Conservation (phyloP, 2,888 invertebrate genomes). For the Cinara cedri region DNA sequence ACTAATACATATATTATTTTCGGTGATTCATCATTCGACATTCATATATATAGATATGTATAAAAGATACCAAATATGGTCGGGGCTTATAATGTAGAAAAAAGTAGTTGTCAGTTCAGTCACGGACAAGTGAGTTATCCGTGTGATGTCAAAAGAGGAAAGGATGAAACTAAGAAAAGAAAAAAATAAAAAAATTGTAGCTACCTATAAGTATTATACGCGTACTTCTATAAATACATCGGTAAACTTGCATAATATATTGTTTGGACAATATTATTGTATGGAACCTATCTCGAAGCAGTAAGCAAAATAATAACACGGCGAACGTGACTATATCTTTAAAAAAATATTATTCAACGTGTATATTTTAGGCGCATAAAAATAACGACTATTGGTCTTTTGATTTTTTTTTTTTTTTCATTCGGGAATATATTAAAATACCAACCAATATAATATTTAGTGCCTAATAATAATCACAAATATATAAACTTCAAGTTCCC, state of each 20-base stretch:
- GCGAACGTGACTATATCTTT: slow-evolving; percentile 19
- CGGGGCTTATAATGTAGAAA: slow-evolving; percentile 18
- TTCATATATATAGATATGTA: no score
- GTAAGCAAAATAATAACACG: slow-evolving; percentile 16
- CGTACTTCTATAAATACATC: slow-evolving; percentile 6
- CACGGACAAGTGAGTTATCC: slow-evolving; percentile 37
- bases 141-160: not conserved
- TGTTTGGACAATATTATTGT: slow-evolving; percentile 14
- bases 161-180: slow-evolving; percentile 40
- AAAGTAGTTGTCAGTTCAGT: slow-evolving; percentile 42
- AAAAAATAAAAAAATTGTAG: no score
- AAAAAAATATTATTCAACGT: slow-evolving; percentile 10
- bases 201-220: slow-evolving; percentile 1
- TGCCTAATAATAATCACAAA: not conserved
- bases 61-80: slow-evolving; percentile 47
- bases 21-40: slow-evolving; percentile 45
- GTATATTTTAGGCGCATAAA: not conserved
- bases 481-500: not conserved
- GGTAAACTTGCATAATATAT: slow-evolving; percentile 41
- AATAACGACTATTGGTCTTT: not conserved
- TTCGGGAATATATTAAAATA: no score
- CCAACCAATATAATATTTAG: not conserved
- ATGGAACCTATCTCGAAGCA: not conserved
- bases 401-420: not conserved
- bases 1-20: slow-evolving; percentile 39